phyloP scores from a whole-genome alignment of 1,140 invertebrate genomes.

The Pseudomyrmex cubaensis region DNA sequence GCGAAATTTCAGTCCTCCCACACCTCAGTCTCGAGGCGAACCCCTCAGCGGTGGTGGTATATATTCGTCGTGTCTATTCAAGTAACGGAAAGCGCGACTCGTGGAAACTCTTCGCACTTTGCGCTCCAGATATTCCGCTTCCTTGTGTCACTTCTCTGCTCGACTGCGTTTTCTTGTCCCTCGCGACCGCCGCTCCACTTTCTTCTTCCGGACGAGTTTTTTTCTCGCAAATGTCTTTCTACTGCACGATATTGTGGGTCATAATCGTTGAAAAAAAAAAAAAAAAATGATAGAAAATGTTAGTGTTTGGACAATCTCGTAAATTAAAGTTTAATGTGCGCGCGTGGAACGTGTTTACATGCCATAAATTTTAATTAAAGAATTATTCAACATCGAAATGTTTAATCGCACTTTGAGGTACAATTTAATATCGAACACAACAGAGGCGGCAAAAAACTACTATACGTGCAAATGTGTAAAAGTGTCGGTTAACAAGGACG shows the following conservation, averaged over 20 bases:
- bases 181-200: slow-evolving; percentile 31
- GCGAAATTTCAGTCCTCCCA: slow-evolving; percentile 61
- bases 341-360: too few species aligned
- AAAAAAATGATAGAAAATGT: not conserved
- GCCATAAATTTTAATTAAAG: slow-evolving; percentile 15
- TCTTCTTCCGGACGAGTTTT: slow-evolving; percentile 34
- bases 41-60: slow-evolving; percentile 49
- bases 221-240: slow-evolving; percentile 5
- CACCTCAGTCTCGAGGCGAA: slow-evolving; percentile 12
- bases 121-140: slow-evolving; percentile 76
- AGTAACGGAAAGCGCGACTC: slow-evolving; percentile 77
- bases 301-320: not conserved
- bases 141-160: slow-evolving; percentile 72
- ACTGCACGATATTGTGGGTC: not conserved
- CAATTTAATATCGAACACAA: not conserved
- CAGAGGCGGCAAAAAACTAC: not conserved
- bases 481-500: not conserved
- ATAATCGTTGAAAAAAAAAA: not conserved
- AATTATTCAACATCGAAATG: not conserved
- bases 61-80: slow-evolving; percentile 77
- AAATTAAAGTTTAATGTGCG: not conserved
- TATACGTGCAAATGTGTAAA: not conserved
- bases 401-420: not conserved
- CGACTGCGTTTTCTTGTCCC: slow-evolving; percentile 46
- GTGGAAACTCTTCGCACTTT: slow-evolving; percentile 77